These are phyloP conservation scores for Patiria miniata DNA, from an alignment of 35 echinoderm and acorn worm genomes.

Conservation along the genomic window DNA sequence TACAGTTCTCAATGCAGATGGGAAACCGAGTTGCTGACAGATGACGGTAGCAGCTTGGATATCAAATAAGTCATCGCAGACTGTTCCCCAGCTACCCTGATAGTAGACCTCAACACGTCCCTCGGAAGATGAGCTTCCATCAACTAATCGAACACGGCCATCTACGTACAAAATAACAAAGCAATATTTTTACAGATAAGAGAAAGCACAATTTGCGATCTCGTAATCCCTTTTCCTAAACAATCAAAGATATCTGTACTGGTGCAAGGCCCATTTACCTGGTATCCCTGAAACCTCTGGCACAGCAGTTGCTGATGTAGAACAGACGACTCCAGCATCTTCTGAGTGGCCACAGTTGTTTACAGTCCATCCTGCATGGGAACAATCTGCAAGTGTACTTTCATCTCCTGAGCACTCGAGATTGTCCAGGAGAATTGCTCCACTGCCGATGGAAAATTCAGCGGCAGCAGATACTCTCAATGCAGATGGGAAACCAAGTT, in stretches of 20 bases:
- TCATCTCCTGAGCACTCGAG: constrained; percentile 58
- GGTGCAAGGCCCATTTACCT: no score
- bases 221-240: no score
- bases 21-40: constrained; percentile 21
- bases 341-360: constrained; percentile 64
- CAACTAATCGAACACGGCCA: not conserved
- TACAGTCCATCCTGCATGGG: constrained; percentile 11
- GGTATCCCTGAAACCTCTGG: no score
- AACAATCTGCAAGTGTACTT: constrained; percentile 29
- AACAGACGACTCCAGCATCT: constrained; percentile 60
- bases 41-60: not conserved
- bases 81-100: not conserved
- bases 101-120: constrained; percentile 28
- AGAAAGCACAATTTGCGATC: no score
- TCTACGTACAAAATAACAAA: not conserved
- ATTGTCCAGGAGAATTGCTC: constrained; percentile 53
- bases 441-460: constrained; percentile 3
- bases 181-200: no score
- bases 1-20: not conserved
- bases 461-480: not conserved
- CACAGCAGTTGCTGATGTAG: no score
- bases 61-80: constrained; percentile 36
- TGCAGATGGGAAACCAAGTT: constrained; percentile 31
- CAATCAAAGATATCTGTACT: no score
- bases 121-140: not conserved